Percentiles rank a stretch among this genome's conserved stretches.
Conservation (phyloP, 2,797 vertebrate genomes). For the Florisuga fusca region DNA sequence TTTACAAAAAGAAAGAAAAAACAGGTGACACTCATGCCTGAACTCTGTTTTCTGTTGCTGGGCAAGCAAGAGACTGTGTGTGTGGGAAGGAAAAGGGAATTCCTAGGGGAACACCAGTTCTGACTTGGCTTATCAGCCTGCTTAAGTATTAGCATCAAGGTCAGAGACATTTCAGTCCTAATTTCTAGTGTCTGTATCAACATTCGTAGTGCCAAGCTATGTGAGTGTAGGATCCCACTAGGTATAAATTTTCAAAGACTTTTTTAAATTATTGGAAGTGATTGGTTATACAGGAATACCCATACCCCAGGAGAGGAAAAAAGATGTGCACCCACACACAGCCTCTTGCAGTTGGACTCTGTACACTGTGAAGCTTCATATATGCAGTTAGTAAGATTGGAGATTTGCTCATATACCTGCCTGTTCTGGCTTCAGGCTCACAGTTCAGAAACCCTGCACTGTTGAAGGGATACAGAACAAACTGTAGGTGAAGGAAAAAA, state of each 20-base stretch:
- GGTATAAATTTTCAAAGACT: background rate
- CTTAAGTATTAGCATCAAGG: background rate
- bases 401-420: background rate
- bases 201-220: background rate
- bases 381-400: background rate
- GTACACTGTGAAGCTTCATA: background rate
- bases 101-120: background rate
- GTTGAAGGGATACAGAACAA: background rate
- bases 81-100: background rate
- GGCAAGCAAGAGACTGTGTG: background rate
- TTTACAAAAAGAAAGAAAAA: background rate
- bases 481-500: background rate
- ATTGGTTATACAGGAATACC: background rate
- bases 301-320: rapidly evolving
- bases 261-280: background rate
- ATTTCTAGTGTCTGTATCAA: background rate
- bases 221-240: background rate
- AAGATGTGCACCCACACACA: rapidly evolving
- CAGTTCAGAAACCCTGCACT: background rate
- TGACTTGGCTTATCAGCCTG: background rate
- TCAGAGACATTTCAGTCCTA: background rate
- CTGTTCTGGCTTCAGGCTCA: background rate
- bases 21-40: background rate
- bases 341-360: background rate
- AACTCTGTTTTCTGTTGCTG: background rate